These are phyloP conservation scores for Conops quadrifasciatus DNA, from an alignment of 2,888 invertebrate species.

Conservation along the genomic window DNA sequence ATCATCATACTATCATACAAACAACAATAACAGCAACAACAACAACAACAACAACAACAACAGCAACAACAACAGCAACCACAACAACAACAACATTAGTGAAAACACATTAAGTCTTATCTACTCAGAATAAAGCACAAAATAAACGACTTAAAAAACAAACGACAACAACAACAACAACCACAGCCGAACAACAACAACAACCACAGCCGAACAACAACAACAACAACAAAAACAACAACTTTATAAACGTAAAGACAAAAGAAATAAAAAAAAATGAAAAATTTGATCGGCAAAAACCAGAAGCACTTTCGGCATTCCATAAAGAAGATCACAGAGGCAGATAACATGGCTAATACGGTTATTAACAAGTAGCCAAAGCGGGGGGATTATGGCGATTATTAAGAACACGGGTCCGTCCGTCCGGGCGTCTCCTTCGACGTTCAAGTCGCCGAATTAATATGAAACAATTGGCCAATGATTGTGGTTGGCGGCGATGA, in stretches of 20 bases:
- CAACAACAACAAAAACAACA: neutral
- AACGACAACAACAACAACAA: neutral
- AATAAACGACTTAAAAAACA: neutral
- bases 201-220: neutral
- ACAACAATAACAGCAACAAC: neutral
- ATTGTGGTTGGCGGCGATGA: neutral
- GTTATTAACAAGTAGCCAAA: constrained; percentile 59
- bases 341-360: constrained; percentile 55
- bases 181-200: neutral
- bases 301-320: constrained; percentile 63
- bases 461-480: neutral
- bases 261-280: constrained; percentile 9
- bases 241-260: neutral
- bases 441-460: constrained; percentile 28
- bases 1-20: neutral
- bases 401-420: constrained; percentile 27
- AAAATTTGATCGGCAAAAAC: constrained; percentile 48
- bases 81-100: too few species aligned
- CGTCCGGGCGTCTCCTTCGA: too few species aligned
- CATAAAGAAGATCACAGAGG: constrained; percentile 58
- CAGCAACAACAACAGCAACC: neutral
- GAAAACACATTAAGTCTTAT: too few species aligned
- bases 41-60: neutral
- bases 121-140: neutral
- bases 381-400: constrained; percentile 38